Percentiles rank a stretch among this genome's conserved stretches.
These are phyloP conservation scores for Meda fulgida DNA, from an alignment of 2,797 vertebrate genomes.

Conservation along the genomic window DNA sequence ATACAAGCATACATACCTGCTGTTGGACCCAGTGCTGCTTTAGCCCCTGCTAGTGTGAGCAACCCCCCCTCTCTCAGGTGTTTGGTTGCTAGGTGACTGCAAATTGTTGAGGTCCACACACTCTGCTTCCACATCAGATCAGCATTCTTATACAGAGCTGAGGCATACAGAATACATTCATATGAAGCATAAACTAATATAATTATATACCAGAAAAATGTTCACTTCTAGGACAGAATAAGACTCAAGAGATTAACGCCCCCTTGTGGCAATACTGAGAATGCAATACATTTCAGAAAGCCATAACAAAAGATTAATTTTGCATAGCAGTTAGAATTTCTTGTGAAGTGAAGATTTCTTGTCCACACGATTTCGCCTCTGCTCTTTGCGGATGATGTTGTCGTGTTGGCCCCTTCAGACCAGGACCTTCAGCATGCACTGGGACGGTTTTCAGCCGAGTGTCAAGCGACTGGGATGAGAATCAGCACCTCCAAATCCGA, in stretches of 20 bases:
- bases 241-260: background rate
- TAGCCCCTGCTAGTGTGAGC: conserved; percentile 84
- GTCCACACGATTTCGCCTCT: no score
- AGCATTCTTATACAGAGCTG: conserved; percentile 85
- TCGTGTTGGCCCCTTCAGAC: no score
- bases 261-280: background rate
- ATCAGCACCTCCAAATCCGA: no score
- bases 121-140: conserved; percentile 92
- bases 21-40: conserved; percentile 59
- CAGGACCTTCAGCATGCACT: no score
- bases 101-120: conserved; percentile 87
- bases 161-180: background rate
- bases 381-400: no score
- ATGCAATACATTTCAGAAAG: background rate
- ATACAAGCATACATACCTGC: conserved; percentile 32
- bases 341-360: no score
- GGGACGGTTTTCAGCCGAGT: no score
- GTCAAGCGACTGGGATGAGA: no score
- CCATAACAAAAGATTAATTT: no score
- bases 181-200: background rate
- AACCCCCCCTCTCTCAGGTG: conserved; percentile 86
- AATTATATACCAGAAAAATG: background rate
- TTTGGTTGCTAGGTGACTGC: conserved; percentile 85
- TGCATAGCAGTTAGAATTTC: background rate
- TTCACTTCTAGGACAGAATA: background rate